Conservation (phyloP, 2,113 vertebrate species). For the Piaya cayana region DNA sequence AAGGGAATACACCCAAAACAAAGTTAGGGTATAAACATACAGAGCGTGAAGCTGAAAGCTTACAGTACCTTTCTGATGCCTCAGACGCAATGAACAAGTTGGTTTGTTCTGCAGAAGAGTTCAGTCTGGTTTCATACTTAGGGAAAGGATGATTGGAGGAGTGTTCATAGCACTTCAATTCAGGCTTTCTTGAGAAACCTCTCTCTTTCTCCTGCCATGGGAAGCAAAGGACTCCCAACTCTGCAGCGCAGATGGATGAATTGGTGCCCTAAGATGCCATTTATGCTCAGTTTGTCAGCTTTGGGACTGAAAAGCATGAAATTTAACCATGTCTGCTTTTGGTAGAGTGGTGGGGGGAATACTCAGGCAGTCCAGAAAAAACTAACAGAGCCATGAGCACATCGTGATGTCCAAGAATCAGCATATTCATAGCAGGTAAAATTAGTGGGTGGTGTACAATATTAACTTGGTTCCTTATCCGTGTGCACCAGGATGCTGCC, state of each 20-base stretch:
- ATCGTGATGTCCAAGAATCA: neutral
- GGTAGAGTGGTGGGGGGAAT: neutral
- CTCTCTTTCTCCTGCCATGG: neutral
- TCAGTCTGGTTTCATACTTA: neutral
- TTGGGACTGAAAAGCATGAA: neutral
- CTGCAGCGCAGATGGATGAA: neutral
- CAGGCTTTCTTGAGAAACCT: neutral
- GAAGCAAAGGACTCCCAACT: neutral
- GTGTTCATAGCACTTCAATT: neutral
- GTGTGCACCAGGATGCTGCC: neutral
- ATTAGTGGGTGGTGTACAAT: neutral
- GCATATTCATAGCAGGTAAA: neutral
- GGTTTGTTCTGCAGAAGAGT: neutral
- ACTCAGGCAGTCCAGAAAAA: neutral
- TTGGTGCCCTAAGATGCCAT: neutral
- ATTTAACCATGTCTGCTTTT: neutral
- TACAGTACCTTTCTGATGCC: neutral
- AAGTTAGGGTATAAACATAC: neutral
- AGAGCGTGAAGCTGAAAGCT: neutral
- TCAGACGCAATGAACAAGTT: neutral
- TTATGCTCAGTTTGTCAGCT: neutral
- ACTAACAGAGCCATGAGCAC: neutral
- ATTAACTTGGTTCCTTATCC: conserved; percentile 23
- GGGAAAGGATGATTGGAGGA: neutral
- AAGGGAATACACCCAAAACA: neutral